A percentile compares a stretch with the other conserved stretches of the same genome.
phyloP scores from a whole-genome alignment of 2,797 vertebrate genomes.

The Cirrhinus mrigala region DNA sequence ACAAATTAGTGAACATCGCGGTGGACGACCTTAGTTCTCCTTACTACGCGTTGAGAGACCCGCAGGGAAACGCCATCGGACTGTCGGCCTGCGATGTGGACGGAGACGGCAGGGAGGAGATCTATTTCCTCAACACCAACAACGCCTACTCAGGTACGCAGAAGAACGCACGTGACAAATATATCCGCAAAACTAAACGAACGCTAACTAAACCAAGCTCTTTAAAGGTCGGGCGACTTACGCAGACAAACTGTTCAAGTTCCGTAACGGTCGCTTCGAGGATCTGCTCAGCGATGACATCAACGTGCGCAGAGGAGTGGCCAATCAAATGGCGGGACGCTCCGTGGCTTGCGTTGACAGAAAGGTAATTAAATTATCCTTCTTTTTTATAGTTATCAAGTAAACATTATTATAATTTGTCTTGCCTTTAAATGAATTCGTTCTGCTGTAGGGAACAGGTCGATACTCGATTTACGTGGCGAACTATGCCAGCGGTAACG shows the following conservation, averaged over 20 bases:
- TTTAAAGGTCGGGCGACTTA: slow-evolving; percentile 87
- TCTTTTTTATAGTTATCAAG: neutral
- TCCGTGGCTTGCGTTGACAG: slow-evolving; percentile 94
- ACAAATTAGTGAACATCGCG: slow-evolving; percentile 87
- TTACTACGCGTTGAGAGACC: slow-evolving; percentile 87
- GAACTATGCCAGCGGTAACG: slow-evolving; percentile 89
- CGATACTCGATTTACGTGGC: slow-evolving; percentile 92
- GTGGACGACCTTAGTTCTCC: slow-evolving; percentile 86
- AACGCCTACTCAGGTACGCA: slow-evolving; percentile 91
- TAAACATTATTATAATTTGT: too few relatives aligned
- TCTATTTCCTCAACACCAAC: slow-evolving; percentile 98
- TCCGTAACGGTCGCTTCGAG: slow-evolving; percentile 92
- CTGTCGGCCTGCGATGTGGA: slow-evolving; percentile 95
- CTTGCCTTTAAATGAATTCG: neutral
- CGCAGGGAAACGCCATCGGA: slow-evolving; percentile 89
- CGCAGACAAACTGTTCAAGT: slow-evolving; percentile 94
- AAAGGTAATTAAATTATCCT: slow-evolving; percentile 76
- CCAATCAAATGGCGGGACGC: slow-evolving; percentile 88
- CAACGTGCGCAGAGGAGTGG: slow-evolving; percentile 82
- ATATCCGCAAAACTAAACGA: neutral
- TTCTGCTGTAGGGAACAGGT: slow-evolving; percentile 85
- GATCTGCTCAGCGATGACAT: slow-evolving; percentile 90
- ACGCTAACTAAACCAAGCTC: slow-evolving; percentile 78
- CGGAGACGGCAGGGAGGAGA: slow-evolving; percentile 92
- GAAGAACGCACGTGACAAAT: neutral